These are phyloP conservation scores for Aphelenchoides fujianensis DNA, from an alignment of 1,140 invertebrate species.

Conservation along the genomic window DNA sequence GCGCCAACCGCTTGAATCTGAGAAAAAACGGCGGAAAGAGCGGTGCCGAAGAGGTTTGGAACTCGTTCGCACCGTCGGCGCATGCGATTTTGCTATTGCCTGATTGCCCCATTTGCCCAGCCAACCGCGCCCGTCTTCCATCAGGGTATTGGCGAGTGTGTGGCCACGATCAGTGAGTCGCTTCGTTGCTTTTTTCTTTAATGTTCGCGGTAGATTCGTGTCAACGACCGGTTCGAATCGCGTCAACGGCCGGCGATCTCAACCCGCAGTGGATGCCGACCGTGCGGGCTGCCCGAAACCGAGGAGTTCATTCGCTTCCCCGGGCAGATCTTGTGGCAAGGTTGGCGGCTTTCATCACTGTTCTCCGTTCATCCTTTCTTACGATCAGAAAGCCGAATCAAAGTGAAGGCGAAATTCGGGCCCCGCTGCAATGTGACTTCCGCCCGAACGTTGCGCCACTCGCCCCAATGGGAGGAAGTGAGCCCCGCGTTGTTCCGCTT, in stretches of 20 bases:
- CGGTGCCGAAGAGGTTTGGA: neutral
- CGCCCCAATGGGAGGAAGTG: constrained; percentile 25
- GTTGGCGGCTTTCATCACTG: neutral
- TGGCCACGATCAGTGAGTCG: constrained; percentile 8
- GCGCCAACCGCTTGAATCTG: neutral
- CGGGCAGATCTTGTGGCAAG: constrained; percentile 21
- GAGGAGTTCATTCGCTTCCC: neutral
- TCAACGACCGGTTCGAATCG: constrained; percentile 23
- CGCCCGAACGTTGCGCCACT: constrained; percentile 15
- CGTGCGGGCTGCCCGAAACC: constrained; percentile 6
- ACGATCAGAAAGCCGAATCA: constrained; percentile 40
- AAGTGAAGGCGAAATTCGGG: constrained; percentile 30
- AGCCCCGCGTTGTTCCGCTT: constrained; percentile 24
- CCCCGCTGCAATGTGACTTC: constrained; percentile 31
- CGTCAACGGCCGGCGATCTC: neutral
- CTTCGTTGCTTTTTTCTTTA: neutral
- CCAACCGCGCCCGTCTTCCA: constrained; percentile 19
- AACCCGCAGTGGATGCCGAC: constrained; percentile 14
- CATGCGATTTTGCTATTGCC: too few species aligned
- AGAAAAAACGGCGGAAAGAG: neutral
- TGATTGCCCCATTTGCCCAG: too few species aligned
- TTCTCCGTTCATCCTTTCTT: neutral
- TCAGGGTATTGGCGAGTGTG: constrained; percentile 22
- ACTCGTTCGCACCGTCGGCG: constrained; percentile 13
- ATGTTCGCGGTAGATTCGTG: constrained; percentile 12